phyloP scores from a whole-genome alignment of 2,797 vertebrate genomes.

The Tenualosa ilisha region DNA sequence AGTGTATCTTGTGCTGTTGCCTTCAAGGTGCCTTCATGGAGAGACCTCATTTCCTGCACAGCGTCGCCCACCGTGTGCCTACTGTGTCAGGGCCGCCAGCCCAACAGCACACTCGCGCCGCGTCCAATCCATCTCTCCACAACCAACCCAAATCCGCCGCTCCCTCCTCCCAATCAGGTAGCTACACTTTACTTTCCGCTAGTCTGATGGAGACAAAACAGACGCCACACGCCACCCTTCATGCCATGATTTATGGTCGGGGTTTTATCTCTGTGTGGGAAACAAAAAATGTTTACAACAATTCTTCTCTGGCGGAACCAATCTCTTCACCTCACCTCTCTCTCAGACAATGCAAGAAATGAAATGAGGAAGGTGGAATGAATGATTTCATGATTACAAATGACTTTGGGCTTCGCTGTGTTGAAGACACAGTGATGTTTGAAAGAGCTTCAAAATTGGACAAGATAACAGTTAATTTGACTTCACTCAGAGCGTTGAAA shows the following conservation, averaged over 20 bases:
- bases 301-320: neutral
- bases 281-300: constrained; percentile 16
- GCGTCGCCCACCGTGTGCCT: constrained; percentile 73
- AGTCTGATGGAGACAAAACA: neutral
- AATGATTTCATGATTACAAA: neutral
- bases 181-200: neutral
- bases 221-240: neutral
- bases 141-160: constrained; percentile 44
- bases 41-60: constrained; percentile 87
- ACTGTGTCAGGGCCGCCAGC: constrained; percentile 79
- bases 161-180: constrained; percentile 61
- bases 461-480: constrained; percentile 2
- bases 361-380: neutral
- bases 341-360: neutral
- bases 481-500: neutral
- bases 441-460: constrained; percentile 14
- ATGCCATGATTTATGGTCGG: neutral
- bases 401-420: neutral
- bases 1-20: constrained; percentile 17
- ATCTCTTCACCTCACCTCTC: neutral
- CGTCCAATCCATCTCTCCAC: constrained; percentile 37
- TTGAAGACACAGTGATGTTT: constrained; percentile 6
- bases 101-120: constrained; percentile 52
- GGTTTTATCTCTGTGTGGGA: neutral
- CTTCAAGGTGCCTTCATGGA: constrained; percentile 94